Evolutionary conservation across 2,888 invertebrate genomes (phyloP).

Genomic region (Eristalis intricaria): DNA sequence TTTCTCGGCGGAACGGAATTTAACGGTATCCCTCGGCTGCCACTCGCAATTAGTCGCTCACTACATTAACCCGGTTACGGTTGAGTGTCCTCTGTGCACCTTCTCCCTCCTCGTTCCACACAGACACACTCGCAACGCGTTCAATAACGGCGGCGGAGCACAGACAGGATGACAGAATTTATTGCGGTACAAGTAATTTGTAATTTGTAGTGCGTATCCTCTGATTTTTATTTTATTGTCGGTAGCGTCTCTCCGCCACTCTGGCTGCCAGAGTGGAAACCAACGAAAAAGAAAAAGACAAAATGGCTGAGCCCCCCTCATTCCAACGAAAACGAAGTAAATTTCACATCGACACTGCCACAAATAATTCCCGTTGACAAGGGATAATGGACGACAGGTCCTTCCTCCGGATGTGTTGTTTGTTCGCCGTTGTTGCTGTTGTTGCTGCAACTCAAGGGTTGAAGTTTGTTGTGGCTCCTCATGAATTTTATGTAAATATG

Average conservation of each 20-base stretch:
- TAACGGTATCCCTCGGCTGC: conserved; percentile 6
- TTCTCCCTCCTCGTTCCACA: neutral
- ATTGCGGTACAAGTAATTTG: conserved; percentile 60
- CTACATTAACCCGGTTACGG: conserved; percentile 43
- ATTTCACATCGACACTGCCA: conserved; percentile 50
- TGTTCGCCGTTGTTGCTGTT: neutral
- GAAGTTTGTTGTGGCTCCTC: conserved; percentile 9
- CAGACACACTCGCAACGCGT: neutral
- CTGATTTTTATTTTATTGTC: conserved; percentile 61
- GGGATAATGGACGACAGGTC: conserved; percentile 44
- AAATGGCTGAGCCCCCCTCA: neutral
- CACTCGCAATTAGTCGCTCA: conserved; percentile 57
- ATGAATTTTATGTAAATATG: conserved; percentile 66
- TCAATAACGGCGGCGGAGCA: neutral
- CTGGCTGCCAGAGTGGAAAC: neutral
- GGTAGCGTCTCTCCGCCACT: neutral
- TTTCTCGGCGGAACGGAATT: conserved; percentile 2
- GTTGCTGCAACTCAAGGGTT: conserved; percentile 23
- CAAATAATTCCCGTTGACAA: conserved; percentile 53
- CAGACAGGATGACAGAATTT: conserved; percentile 18
- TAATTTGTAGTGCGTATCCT: conserved; percentile 69
- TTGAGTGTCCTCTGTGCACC: neutral
- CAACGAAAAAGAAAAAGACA: neutral
- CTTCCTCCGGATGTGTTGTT: conserved; percentile 1
- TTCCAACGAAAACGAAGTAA: conserved; percentile 18